Conservation (phyloP, 2,797 vertebrate genomes). For the Graptemys geographica region DNA sequence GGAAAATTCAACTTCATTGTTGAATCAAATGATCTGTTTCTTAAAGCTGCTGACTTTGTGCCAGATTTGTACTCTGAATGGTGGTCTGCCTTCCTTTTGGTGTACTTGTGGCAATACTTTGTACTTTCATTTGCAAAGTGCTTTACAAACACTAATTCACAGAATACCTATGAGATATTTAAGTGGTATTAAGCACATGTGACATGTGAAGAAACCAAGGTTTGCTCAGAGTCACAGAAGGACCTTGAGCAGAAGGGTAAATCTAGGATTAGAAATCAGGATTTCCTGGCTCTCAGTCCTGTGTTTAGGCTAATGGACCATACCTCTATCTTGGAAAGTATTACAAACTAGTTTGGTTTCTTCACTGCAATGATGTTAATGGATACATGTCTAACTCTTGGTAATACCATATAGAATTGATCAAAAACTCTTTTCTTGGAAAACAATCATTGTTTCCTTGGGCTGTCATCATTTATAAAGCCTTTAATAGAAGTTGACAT, state of each 20-base stretch:
- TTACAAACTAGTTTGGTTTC: neutral
- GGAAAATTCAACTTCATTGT: neutral
- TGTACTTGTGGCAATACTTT: neutral
- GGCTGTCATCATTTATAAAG: constrained; percentile 76
- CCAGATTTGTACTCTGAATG: neutral
- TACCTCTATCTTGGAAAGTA: neutral
- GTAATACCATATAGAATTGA: constrained; percentile 55
- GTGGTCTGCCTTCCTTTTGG: neutral
- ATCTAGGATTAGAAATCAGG: neutral
- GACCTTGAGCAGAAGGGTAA: neutral
- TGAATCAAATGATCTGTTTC: neutral
- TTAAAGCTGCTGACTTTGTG: neutral
- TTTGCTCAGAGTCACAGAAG: neutral
- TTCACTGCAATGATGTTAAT: neutral
- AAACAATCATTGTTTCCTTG: constrained; percentile 71
- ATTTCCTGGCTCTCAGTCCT: neutral
- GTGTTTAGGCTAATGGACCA: neutral
- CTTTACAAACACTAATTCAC: neutral
- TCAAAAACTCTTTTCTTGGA: constrained; percentile 61
- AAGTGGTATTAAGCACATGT: neutral
- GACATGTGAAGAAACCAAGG: neutral
- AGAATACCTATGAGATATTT: neutral
- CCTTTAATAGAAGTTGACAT: constrained; percentile 79
- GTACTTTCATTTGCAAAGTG: neutral
- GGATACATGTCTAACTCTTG: constrained; percentile 23